Conservation (phyloP, 2,888 invertebrate genomes). For the Neoascia interrupta region DNA sequence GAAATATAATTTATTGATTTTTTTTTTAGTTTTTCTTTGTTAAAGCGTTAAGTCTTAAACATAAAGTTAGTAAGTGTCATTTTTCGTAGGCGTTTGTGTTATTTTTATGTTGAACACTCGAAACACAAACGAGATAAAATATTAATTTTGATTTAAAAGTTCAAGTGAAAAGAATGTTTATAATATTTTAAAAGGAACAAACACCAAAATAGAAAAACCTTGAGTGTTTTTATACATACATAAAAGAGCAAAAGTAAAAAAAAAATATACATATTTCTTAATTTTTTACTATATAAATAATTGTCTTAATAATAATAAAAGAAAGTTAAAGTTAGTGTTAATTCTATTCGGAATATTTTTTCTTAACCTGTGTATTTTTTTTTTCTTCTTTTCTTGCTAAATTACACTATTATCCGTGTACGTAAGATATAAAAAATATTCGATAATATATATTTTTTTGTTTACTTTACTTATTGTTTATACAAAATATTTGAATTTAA, state of each 20-base stretch:
- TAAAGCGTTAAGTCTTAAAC: conserved; percentile 53
- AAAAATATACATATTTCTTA: conserved; percentile 53
- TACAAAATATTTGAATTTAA: conserved; percentile 45
- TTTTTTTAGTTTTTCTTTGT: conserved; percentile 52
- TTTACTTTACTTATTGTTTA: conserved; percentile 39
- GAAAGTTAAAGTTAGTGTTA: conserved; percentile 32
- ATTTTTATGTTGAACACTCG: conserved; percentile 40
- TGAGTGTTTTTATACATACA: conserved; percentile 10
- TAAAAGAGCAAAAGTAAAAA: conserved; percentile 1
- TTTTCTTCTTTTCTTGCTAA: conserved; percentile 31
- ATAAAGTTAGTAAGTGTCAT: conserved; percentile 59
- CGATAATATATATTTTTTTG: conserved; percentile 12
- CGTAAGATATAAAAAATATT: conserved; percentile 38
- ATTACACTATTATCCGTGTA: conserved; percentile 34
- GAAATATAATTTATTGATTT: conserved; percentile 52
- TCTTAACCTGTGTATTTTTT: conserved; percentile 21
- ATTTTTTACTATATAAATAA: conserved; percentile 56
- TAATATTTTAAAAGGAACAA: conserved; percentile 10
- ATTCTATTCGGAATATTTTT: conserved; percentile 36
- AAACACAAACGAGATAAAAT: conserved; percentile 17
- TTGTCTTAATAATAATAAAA: conserved; percentile 21
- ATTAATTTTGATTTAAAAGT: conserved; percentile 11
- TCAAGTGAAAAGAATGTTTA: conserved; percentile 1
- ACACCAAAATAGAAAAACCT: neutral
- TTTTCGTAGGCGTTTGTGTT: conserved; percentile 47